phyloP scores from a whole-genome alignment of 2,797 vertebrate genomes.

The Erethizon dorsatum region DNA sequence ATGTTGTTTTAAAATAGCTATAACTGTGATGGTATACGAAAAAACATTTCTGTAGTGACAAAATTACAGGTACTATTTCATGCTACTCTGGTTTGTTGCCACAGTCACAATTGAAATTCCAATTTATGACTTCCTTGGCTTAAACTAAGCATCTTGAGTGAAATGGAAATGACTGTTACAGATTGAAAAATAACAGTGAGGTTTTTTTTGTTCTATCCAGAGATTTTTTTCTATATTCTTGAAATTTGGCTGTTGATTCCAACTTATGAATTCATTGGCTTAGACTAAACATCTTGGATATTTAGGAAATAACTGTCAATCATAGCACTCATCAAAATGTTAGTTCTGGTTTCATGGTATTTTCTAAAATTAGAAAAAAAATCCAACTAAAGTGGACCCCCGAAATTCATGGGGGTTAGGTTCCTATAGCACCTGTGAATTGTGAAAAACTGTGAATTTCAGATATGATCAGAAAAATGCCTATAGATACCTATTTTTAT shows the following conservation, averaged over 20 bases:
- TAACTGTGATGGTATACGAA: constrained; percentile 34
- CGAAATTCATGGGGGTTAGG: neutral
- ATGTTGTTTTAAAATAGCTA: constrained; percentile 40
- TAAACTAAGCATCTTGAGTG: constrained; percentile 33
- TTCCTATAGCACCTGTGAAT: neutral
- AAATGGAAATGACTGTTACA: constrained; percentile 56
- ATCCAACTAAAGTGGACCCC: neutral
- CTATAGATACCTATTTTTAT: neutral
- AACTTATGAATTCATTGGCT: constrained; percentile 35
- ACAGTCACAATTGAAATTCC: constrained; percentile 38
- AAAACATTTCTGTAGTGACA: constrained; percentile 56
- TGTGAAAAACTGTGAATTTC: neutral
- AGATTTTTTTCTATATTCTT: constrained; percentile 34
- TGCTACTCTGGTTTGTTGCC: constrained; percentile 48
- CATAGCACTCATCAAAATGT: constrained; percentile 30
- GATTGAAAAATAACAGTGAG: constrained; percentile 56
- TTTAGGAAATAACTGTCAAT: neutral
- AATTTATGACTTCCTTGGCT: constrained; percentile 46
- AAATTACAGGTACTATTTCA: constrained; percentile 16
- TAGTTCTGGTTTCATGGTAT: constrained; percentile 34
- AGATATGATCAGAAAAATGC: neutral
- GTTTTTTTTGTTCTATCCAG: neutral
- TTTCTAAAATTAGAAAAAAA: constrained; percentile 64
- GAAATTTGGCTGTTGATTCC: constrained; percentile 38
- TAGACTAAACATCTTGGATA: constrained; percentile 7